phyloP scores from a whole-genome alignment of 1,140 invertebrate genomes.

The Drosophila novamexicana region DNA sequence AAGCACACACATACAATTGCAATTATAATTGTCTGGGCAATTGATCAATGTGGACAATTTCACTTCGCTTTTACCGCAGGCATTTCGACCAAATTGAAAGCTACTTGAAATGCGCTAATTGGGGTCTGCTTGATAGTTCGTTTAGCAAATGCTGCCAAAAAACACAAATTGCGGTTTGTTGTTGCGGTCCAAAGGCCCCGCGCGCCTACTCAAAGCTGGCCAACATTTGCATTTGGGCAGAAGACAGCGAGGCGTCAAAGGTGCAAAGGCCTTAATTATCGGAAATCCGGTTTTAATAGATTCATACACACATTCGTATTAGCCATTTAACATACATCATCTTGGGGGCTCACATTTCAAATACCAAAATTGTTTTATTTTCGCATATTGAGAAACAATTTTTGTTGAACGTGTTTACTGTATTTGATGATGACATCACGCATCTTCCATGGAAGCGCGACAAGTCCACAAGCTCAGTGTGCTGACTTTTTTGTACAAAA shows the following conservation, averaged over 20 bases:
- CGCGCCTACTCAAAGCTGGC: no score
- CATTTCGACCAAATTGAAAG: constrained; percentile 32
- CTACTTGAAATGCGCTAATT: constrained; percentile 35
- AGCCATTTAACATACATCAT: constrained; percentile 24
- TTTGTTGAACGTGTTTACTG: constrained; percentile 52
- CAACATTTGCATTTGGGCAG: constrained; percentile 58
- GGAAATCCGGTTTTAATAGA: constrained; percentile 64
- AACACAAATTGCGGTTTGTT: constrained; percentile 20
- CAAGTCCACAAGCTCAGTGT: constrained; percentile 24
- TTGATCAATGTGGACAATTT: constrained; percentile 44
- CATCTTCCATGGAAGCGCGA: constrained; percentile 39
- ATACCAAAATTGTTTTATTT: constrained; percentile 46
- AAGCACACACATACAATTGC: neutral
- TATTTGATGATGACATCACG: constrained; percentile 64
- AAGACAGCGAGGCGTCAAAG: constrained; percentile 61
- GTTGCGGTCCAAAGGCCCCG: no score
- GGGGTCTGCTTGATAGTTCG: constrained; percentile 21
- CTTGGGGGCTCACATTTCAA: constrained; percentile 36
- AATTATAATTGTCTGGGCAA: constrained; percentile 41
- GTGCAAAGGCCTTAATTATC: constrained; percentile 62
- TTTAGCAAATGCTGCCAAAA: constrained; percentile 27
- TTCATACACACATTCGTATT: neutral
- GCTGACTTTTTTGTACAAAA: constrained; percentile 4
- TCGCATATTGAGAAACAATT: constrained; percentile 67
- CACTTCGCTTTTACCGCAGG: constrained; percentile 50